phyloP scores from a whole-genome alignment of 2,888 invertebrate genomes.

The Seladonia tumulorum region DNA sequence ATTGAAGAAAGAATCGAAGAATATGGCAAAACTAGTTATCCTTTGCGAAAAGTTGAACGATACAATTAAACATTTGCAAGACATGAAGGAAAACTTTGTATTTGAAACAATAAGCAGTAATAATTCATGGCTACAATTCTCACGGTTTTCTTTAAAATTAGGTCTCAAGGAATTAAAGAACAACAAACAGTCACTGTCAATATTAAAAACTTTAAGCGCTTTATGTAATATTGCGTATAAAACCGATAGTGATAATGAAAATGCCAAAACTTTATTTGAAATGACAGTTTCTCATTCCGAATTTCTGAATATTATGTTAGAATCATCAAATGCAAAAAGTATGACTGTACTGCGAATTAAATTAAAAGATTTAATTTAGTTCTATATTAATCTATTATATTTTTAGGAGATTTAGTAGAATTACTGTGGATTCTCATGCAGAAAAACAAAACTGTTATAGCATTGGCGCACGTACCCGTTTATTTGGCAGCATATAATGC shows the following conservation, averaged over 20 bases:
- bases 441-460: conserved; percentile 88
- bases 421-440: conserved; percentile 88
- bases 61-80: conserved; percentile 68
- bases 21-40: conserved; percentile 73
- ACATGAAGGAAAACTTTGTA: conserved; percentile 49
- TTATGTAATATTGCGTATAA: conserved; percentile 86
- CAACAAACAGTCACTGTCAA: conserved; percentile 81
- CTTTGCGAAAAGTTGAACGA: conserved; percentile 70
- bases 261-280: conserved; percentile 87
- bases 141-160: conserved; percentile 87
- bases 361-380: background rate
- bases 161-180: conserved; percentile 85
- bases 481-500: conserved; percentile 92
- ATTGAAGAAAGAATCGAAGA: conserved; percentile 78
- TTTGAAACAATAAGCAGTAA: conserved; percentile 76
- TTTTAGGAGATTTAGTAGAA: conserved; percentile 88
- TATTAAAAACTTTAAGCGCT: conserved; percentile 86
- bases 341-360: conserved; percentile 49
- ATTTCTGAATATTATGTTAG: conserved; percentile 89
- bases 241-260: conserved; percentile 85
- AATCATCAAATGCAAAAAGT: conserved; percentile 81
- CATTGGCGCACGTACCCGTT: conserved; percentile 89
- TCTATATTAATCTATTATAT: conserved; percentile 33
- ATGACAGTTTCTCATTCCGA: conserved; percentile 92
- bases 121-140: conserved; percentile 80